Conservation (phyloP, 37 sponge, comb jelly and placozoan species). For the Cladorhizidae sp. region DNA sequence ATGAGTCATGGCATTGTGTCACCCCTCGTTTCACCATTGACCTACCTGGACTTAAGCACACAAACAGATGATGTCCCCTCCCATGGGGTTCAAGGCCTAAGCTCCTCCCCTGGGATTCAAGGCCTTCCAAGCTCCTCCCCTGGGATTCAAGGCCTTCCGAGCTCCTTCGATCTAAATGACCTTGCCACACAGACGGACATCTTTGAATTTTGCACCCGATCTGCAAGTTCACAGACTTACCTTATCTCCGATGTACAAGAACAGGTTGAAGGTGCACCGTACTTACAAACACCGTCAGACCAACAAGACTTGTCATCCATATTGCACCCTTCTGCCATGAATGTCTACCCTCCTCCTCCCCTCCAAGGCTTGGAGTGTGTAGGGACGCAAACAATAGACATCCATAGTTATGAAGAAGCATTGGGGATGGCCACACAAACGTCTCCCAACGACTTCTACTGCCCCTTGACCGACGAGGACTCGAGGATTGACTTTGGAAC, state of each 20-base stretch:
- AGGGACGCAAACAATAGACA: neutral
- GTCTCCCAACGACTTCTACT: neutral
- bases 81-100: no score
- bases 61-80: neutral
- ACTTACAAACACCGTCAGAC: neutral
- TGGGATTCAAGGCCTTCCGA: neutral
- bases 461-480: neutral
- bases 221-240: no score
- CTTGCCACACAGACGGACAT: conserved; percentile 34
- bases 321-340: no score
- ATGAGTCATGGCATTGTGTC: no score
- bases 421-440: conserved; percentile 49
- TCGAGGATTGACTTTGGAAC: conserved; percentile 21
- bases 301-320: no score
- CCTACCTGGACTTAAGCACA: neutral
- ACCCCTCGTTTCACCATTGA: neutral
- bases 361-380: neutral
- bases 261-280: neutral
- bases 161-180: conserved; percentile 7
- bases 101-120: no score
- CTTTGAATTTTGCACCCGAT: neutral
- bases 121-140: no score
- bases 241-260: no score
- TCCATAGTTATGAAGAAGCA: no score
- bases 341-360: no score